Evolutionary conservation across 37 sponge, comb jelly and placozoan genomes (phyloP).

Genomic region (Mnemiopsis leidyi): DNA sequence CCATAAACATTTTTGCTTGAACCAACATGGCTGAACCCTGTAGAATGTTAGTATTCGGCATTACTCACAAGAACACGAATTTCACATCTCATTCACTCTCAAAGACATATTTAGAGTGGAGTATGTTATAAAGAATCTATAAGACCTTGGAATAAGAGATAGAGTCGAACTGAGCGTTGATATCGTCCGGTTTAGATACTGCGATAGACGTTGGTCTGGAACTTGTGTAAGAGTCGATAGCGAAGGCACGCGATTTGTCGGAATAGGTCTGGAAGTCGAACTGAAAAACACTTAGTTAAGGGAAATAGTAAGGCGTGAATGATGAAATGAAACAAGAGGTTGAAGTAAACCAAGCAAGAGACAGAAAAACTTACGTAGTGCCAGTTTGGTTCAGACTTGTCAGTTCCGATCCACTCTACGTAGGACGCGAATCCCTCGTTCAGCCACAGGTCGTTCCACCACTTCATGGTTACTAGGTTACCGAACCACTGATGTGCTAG

Average conservation of each 20-base stretch:
- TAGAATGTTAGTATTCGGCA: not conserved
- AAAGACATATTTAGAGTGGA: too few relatives aligned
- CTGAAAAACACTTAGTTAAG: not conserved
- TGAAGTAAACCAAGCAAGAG: not conserved
- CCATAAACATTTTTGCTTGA: conserved; percentile 62
- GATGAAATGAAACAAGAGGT: not conserved
- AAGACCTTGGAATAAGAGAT: conserved; percentile 92
- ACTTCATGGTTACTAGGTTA: conserved; percentile 96
- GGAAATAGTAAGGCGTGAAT: not conserved
- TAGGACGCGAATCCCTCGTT: conserved; percentile 97
- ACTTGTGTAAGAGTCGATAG: conserved; percentile 54
- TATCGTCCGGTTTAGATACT: conserved; percentile 77
- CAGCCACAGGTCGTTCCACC: conserved; percentile 99
- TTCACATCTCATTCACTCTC: not conserved
- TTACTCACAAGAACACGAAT: not conserved
- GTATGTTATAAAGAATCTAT: not conserved
- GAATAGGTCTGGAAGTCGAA: conserved; percentile 41
- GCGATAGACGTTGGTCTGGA: conserved; percentile 29
- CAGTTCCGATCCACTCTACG: conserved; percentile 85
- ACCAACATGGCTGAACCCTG: conserved; percentile 28
- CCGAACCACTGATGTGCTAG: conserved; percentile 94
- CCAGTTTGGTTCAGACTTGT: conserved; percentile 69
- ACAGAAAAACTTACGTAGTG: conserved; percentile 68
- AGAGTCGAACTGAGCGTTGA: conserved; percentile 87
- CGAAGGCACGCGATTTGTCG: not conserved